Evolutionary conservation across 2,888 invertebrate genomes (phyloP), one percentile per base, ranked within the genome.

Genomic region (Andrena bucephala): DNA sequence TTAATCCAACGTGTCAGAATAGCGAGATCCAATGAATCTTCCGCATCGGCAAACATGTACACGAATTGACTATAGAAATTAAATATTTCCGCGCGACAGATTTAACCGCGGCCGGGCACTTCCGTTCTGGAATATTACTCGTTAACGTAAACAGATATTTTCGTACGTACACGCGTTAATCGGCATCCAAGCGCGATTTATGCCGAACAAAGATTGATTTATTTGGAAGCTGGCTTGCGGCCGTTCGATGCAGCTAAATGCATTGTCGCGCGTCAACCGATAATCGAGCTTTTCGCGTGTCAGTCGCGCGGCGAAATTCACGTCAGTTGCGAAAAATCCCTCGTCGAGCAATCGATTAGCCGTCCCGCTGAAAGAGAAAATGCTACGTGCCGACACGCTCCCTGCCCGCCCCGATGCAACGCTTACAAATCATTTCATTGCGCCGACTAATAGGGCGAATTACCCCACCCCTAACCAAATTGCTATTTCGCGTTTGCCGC

Each of bases 251-350:
- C 24, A 63, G n/a, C 57, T 57, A 33, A 85, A 76, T 77, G 59
- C 79, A 74, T 71, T 59, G 71, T 65, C 62, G 71, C 36, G 42
- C 50, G 42, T 71, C 57, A 63, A 48, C 52, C 59, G 69, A 42
- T 77, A 79, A 79, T 86, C 72, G 65, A 66, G 73, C 52, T 60
- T 71, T 73, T 73, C 62, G 24, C 57, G 77, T 57, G 73, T 68
- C 57, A 62, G 42, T 59, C 54, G 66, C 60, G 13, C 20, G 16
- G 16, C 31, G 67, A 75, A 80, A 80, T 73, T 80, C 48, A 29
- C 57, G 50, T 42, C 63, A 62, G 59, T 72, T 54, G 42, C 27
- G 57, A 75, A 73, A 81, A 84, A 77, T 77, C 75, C 73, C 52
- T 76, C 62, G 63, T 52, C 70, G 13, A 24, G 31, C 54, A 29